Percentiles rank a stretch among this genome's conserved stretches.
Conservation (phyloP, 1,140 invertebrate species). For the Heliothis subflexa region DNA sequence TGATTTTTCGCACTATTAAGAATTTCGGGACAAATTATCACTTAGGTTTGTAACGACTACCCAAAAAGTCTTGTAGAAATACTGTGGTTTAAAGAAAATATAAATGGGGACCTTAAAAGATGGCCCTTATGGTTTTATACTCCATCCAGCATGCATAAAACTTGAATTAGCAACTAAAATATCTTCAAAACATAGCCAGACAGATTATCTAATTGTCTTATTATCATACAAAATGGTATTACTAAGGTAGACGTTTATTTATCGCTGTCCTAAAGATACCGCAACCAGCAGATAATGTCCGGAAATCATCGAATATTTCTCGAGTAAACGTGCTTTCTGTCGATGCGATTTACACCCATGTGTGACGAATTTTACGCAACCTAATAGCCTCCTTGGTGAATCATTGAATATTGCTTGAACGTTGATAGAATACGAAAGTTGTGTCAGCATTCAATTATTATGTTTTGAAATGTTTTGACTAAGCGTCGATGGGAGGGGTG, state of each 20-base stretch:
- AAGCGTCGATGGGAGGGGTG: neutral
- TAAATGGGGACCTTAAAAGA: too few relatives aligned
- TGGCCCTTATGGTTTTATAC: too few relatives aligned
- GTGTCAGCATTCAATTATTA: neutral
- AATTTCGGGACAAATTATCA: too few relatives aligned
- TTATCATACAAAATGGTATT: neutral
- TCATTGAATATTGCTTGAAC: neutral
- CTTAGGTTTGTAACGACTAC: too few relatives aligned
- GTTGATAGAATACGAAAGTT: slow-evolving; percentile 1
- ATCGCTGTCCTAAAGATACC: neutral
- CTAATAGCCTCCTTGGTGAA: neutral
- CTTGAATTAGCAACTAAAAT: neutral
- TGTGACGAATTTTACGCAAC: too few relatives aligned
- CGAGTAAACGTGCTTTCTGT: neutral
- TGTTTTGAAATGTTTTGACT: slow-evolving; percentile 8
- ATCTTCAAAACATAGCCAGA: neutral
- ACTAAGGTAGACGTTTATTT: slow-evolving; percentile 12
- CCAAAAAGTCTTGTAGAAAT: neutral
- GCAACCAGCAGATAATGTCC: slow-evolving; percentile 7
- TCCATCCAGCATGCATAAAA: neutral
- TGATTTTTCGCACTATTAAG: too few relatives aligned
- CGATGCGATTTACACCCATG: neutral
- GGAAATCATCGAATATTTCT: slow-evolving; percentile 22
- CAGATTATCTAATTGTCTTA: slow-evolving; percentile 15
- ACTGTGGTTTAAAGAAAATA: too few relatives aligned